Conservation (phyloP, 2,888 invertebrate species). For the Notodonta dromedarius region DNA sequence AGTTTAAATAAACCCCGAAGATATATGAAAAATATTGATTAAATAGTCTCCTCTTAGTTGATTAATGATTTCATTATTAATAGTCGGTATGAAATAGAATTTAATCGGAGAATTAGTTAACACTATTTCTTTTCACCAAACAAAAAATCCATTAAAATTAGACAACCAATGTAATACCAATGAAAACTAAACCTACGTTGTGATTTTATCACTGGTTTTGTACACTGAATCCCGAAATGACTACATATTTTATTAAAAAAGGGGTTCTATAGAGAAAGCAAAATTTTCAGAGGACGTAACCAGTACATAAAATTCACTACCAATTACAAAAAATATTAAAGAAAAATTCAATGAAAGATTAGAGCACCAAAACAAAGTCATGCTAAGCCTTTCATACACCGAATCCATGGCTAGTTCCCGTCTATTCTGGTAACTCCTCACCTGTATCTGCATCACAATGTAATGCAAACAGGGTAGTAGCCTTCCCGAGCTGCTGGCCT, state of each 20-base stretch:
- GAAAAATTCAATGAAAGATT: not conserved
- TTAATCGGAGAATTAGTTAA: no score
- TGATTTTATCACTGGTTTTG: no score
- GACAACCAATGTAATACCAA: no score
- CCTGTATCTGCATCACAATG: constrained; percentile 78
- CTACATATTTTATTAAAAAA: no score
- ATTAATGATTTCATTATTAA: not conserved
- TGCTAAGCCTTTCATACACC: constrained; percentile 20
- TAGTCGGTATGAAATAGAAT: not conserved
- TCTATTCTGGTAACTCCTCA: constrained; percentile 77
- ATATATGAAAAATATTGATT: not conserved
- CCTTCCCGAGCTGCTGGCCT: constrained; percentile 70
- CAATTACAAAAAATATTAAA: no score
- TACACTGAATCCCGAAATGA: no score
- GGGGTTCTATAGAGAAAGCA: no score
- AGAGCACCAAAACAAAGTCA: not conserved
- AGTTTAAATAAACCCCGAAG: not conserved
- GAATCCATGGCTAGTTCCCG: constrained; percentile 39
- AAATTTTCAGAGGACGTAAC: no score
- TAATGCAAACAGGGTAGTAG: constrained; percentile 78
- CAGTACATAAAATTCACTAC: no score
- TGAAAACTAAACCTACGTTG: no score
- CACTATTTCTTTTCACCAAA: no score
- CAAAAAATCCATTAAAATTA: no score
- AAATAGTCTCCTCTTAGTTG: not conserved